Conservation (phyloP, 2,888 invertebrate genomes). For the Caenorhabditis sp. region DNA sequence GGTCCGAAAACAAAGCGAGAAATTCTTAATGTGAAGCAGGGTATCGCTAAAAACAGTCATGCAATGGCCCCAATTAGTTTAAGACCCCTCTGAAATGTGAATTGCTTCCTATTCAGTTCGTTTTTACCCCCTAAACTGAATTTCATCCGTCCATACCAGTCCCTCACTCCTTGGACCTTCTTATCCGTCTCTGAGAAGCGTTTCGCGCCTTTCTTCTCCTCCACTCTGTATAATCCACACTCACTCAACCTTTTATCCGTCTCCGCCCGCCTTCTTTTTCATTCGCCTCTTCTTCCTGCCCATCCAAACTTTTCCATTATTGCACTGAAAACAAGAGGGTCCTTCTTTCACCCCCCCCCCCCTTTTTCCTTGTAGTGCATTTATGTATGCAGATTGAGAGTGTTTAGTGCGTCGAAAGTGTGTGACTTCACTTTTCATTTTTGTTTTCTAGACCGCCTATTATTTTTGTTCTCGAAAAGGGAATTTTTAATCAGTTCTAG, state of each 20-base stretch:
- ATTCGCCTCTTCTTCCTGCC: slow-evolving; percentile 7
- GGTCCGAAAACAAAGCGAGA: too few species aligned
- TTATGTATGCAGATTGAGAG: background rate
- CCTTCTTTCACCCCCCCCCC: too few species aligned
- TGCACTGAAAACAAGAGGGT: slow-evolving; percentile 51
- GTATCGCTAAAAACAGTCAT: too few species aligned
- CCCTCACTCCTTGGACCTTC: slow-evolving; percentile 5
- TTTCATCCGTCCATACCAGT: background rate
- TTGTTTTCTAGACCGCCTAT: too few species aligned
- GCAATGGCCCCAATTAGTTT: too few species aligned
- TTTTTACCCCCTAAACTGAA: too few species aligned
- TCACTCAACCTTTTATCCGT: slow-evolving; percentile 48
- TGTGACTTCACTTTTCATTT: slow-evolving; percentile 22
- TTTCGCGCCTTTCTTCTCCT: slow-evolving; percentile 9
- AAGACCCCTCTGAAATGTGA: too few species aligned
- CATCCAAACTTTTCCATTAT: slow-evolving; percentile 51
- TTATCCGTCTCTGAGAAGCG: slow-evolving; percentile 42
- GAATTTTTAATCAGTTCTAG: too few species aligned
- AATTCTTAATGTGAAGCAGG: too few species aligned
- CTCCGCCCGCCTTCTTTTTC: slow-evolving; percentile 8
- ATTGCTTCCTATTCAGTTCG: too few species aligned
- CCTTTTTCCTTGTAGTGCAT: slow-evolving; percentile 11
- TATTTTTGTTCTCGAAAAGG: too few species aligned
- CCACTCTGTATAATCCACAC: slow-evolving; percentile 48
- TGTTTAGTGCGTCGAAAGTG: slow-evolving; percentile 3